phyloP scores from a whole-genome alignment of 2,113 vertebrate species.

The Cathartes aura region DNA sequence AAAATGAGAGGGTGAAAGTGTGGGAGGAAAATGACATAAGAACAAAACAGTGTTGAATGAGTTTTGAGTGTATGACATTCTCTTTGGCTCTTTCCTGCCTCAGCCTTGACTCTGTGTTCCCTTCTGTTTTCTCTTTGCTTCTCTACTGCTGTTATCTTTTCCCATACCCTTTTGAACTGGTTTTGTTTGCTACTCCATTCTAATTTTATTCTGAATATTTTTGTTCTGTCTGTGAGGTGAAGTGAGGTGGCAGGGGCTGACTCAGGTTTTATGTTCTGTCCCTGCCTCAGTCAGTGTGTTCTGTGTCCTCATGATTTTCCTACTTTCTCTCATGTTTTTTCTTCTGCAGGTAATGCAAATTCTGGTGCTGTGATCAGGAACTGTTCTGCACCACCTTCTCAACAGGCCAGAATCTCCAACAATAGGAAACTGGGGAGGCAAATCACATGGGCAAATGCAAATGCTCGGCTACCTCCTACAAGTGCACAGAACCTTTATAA shows the following conservation, averaged over 20 bases:
- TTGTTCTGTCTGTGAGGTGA: neutral
- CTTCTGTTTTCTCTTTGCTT: neutral
- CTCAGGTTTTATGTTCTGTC: neutral
- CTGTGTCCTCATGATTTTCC: neutral
- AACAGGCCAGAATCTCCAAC: neutral
- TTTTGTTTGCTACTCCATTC: neutral
- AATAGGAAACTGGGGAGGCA: neutral
- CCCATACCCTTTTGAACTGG: neutral
- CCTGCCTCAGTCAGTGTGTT: neutral
- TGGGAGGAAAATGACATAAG: neutral
- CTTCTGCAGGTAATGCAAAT: slow-evolving; percentile 10
- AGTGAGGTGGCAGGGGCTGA: neutral
- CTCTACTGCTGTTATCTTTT: neutral
- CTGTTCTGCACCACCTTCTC: neutral
- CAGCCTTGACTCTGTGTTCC: neutral
- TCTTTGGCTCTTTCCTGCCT: neutral
- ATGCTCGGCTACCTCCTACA: neutral
- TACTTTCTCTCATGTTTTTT: neutral
- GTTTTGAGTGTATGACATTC: neutral
- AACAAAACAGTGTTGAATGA: neutral
- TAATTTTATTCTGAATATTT: neutral
- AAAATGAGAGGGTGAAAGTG: neutral
- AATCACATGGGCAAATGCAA: neutral
- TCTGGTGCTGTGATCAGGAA: neutral
- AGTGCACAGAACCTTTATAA: neutral